A percentile compares a stretch with the other conserved stretches of the same genome.
phyloP scores from a whole-genome alignment of 2,113 vertebrate species.

The Macheiramphus alcinus region DNA sequence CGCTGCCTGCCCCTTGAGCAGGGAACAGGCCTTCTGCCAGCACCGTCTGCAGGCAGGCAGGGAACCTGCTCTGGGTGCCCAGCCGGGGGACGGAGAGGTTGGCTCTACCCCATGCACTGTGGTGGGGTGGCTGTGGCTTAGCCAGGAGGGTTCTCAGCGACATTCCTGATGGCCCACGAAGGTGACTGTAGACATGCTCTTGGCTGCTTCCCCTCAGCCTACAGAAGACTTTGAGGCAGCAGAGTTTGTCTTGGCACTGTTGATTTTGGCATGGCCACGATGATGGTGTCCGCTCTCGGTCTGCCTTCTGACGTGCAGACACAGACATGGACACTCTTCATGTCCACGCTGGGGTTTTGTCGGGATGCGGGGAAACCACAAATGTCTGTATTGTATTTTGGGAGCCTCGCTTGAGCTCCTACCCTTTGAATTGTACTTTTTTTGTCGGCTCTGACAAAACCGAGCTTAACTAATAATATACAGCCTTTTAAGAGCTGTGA shows the following conservation, averaged over 20 bases:
- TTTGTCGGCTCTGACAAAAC: not conserved
- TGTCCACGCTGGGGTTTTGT: not conserved
- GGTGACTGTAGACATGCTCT: accelerated
- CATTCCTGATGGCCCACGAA: accelerated
- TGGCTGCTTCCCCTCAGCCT: not conserved
- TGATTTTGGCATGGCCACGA: not conserved
- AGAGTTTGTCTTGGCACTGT: not conserved
- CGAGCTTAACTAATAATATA: not conserved
- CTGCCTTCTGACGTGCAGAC: not conserved
- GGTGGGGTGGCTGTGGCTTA: not conserved
- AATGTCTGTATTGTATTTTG: not conserved
- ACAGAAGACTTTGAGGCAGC: not conserved
- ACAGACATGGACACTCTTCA: accelerated
- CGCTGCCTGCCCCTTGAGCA: not conserved
- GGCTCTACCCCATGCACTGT: accelerated
- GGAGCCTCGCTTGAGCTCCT: not conserved
- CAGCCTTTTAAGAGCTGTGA: not conserved
- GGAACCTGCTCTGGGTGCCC: not conserved
- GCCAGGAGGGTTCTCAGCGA: not conserved
- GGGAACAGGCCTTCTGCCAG: no score
- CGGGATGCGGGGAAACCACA: not conserved
- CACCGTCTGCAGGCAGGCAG: not conserved
- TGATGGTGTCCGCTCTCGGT: accelerated
- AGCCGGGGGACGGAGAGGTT: not conserved
- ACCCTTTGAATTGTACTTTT: not conserved